phyloP scores from a whole-genome alignment of 2,797 vertebrate genomes.

The Microchirus variegatus region DNA sequence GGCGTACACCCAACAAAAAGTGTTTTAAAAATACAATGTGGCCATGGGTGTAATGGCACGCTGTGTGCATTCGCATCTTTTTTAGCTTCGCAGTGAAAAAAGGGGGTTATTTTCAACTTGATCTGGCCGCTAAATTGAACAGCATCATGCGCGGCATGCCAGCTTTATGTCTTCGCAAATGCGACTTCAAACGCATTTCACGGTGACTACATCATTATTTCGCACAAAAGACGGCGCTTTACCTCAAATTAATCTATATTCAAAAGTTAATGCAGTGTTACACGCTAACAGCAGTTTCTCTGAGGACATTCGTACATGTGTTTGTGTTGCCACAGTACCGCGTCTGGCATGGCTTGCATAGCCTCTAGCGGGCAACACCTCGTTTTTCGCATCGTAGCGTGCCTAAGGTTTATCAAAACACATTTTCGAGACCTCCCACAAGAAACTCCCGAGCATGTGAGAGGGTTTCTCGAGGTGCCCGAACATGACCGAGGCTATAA shows the following conservation, averaged over 20 bases:
- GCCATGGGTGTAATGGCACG: constrained; percentile 8
- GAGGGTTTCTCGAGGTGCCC: constrained; percentile 31
- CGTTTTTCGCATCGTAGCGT: constrained; percentile 41
- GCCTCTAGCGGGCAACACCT: constrained; percentile 53
- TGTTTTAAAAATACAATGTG: not conserved
- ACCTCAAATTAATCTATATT: constrained; percentile 41
- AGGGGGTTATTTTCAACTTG: not conserved
- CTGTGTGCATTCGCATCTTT: constrained; percentile 11
- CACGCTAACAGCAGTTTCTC: constrained; percentile 53
- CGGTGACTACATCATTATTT: constrained; percentile 13
- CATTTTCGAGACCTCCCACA: constrained; percentile 33
- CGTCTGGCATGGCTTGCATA: constrained; percentile 38
- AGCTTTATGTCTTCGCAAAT: constrained; percentile 11
- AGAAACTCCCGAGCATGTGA: constrained; percentile 14
- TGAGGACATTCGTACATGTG: constrained; percentile 18
- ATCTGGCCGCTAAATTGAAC: constrained; percentile 1
- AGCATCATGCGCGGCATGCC: not conserved
- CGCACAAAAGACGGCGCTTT: constrained; percentile 3
- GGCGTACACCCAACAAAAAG: not conserved
- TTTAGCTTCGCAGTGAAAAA: not conserved
- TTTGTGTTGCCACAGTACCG: constrained; percentile 25
- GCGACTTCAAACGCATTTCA: constrained; percentile 3
- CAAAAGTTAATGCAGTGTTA: constrained; percentile 21
- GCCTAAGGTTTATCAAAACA: constrained; percentile 55
- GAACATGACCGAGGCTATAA: constrained; percentile 42